phyloP scores from a whole-genome alignment of 2,113 vertebrate genomes.

The Microtus ochrogaster region DNA sequence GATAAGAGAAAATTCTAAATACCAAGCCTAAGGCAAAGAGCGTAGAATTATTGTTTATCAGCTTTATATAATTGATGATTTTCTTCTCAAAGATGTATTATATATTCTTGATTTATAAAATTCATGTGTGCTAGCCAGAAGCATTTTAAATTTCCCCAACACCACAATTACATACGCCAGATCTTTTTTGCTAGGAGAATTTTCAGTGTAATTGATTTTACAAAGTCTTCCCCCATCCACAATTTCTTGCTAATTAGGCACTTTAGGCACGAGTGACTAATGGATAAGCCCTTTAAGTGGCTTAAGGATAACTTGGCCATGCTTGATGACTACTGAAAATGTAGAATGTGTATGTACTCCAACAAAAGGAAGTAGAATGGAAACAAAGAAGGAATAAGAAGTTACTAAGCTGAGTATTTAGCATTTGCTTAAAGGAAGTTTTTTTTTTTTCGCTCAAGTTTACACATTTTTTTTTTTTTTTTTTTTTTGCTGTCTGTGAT shows the following conservation, averaged over 20 bases:
- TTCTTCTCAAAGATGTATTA: slow-evolving; percentile 26
- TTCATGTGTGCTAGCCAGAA: neutral
- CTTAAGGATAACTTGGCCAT: slow-evolving; percentile 19
- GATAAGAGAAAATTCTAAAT: slow-evolving; percentile 4
- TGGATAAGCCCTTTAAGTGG: neutral
- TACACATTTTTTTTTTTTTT: neutral
- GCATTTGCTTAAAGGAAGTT: neutral
- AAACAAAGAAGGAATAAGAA: neutral
- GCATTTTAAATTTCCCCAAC: neutral
- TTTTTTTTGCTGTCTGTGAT: neutral
- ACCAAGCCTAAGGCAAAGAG: neutral
- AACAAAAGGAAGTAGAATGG: neutral
- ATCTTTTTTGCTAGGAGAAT: neutral
- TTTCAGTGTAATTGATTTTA: neutral
- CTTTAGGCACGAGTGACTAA: slow-evolving; percentile 4
- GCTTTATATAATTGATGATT: neutral
- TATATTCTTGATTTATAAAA: neutral
- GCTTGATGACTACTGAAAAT: neutral
- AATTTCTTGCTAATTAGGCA: neutral
- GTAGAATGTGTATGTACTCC: neutral
- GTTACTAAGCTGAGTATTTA: neutral
- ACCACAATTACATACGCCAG: slow-evolving; percentile 13
- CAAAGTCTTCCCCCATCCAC: neutral
- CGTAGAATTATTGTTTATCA: neutral
- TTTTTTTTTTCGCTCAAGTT: neutral